These are phyloP conservation scores for Chionoecetes opilio DNA, from an alignment of 1,140 invertebrate genomes.

Conservation along the genomic window DNA sequence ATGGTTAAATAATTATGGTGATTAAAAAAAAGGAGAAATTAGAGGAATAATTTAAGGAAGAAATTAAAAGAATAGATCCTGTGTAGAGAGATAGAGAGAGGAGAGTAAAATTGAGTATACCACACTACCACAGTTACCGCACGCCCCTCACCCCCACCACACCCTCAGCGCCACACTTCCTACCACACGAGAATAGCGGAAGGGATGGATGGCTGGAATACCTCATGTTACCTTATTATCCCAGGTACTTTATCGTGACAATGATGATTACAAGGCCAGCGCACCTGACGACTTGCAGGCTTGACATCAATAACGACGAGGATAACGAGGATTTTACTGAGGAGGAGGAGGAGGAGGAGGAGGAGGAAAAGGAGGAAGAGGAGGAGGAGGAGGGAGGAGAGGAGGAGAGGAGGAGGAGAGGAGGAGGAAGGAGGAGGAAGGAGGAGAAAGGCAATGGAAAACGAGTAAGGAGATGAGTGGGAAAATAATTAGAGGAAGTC, in stretches of 20 bases:
- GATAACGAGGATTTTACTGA: not conserved
- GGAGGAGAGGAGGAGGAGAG: not conserved
- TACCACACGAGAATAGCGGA: too few relatives aligned
- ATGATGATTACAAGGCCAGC: not conserved
- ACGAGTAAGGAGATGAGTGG: not conserved
- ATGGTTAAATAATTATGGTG: too few relatives aligned
- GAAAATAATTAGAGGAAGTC: not conserved
- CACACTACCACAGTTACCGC: too few relatives aligned
- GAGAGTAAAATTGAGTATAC: too few relatives aligned
- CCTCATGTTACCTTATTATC: not conserved
- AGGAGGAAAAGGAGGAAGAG: not conserved
- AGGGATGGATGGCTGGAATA: not conserved
- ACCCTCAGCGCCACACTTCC: too few relatives aligned
- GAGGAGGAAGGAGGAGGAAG: not conserved
- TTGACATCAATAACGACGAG: not conserved
- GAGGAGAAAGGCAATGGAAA: not conserved
- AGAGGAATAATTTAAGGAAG: too few relatives aligned
- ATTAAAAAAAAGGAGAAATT: too few relatives aligned
- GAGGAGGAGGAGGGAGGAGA: not conserved
- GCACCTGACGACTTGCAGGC: not conserved
- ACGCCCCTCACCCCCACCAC: too few relatives aligned
- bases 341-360: not conserved
- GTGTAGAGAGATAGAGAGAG: too few relatives aligned
- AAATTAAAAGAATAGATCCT: too few relatives aligned
- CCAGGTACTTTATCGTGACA: not conserved